A percentile compares a stretch with the other conserved stretches of the same genome.
These are phyloP conservation scores for Cepphus grylle DNA, from an alignment of 2,113 vertebrate species.

Conservation along the genomic window DNA sequence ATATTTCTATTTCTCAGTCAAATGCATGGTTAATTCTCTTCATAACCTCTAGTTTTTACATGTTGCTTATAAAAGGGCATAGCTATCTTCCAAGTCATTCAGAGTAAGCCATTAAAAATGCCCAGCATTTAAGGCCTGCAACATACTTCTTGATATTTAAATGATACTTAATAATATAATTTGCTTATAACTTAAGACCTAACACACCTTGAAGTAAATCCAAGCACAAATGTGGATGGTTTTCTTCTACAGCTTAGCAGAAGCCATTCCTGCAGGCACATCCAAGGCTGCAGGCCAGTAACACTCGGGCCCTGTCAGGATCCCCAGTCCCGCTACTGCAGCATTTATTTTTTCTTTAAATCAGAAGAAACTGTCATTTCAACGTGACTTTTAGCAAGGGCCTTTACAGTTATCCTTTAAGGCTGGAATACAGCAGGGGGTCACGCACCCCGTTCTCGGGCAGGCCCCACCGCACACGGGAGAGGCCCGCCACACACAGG, in stretches of 20 bases:
- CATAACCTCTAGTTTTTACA: rapidly evolving
- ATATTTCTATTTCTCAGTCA: neutral
- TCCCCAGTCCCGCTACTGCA: too few relatives aligned
- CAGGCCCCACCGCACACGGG: rapidly evolving
- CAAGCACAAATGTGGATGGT: neutral
- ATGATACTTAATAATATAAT: neutral
- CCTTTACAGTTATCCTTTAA: neutral
- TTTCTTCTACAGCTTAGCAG: neutral
- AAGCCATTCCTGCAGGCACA: rapidly evolving
- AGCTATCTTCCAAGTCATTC: neutral
- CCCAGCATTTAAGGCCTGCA: neutral
- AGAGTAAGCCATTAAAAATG: rapidly evolving
- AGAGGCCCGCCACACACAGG: rapidly evolving
- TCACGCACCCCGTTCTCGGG: rapidly evolving
- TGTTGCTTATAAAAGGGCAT: rapidly evolving
- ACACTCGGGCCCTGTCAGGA: rapidly evolving
- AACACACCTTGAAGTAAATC: neutral
- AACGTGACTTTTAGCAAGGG: neutral
- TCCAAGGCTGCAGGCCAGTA: rapidly evolving
- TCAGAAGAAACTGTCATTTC: rapidly evolving
- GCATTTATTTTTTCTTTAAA: neutral
- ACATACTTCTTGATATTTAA: neutral
- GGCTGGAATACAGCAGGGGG: rapidly evolving
- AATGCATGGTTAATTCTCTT: neutral
- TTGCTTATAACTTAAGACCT: neutral